phyloP scores from a whole-genome alignment of 1,140 invertebrate genomes.

The Diorhabda sublineata region DNA sequence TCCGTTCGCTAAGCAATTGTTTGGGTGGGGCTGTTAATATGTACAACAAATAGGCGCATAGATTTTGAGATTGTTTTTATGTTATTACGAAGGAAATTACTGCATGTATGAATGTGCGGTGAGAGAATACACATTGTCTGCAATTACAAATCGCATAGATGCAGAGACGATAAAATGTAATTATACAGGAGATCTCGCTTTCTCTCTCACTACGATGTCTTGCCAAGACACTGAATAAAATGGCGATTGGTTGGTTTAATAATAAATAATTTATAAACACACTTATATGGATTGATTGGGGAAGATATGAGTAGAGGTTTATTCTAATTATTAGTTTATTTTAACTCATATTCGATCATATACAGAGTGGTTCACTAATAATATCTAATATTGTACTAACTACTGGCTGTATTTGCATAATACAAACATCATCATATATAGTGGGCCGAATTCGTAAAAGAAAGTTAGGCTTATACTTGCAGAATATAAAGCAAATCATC shows the following conservation, averaged over 20 bases:
- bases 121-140: conserved; percentile 21
- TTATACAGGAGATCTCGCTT: conserved; percentile 14
- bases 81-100: conserved; percentile 12
- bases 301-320: no score
- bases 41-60: conserved; percentile 22
- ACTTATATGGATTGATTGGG: no score
- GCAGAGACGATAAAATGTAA: conserved; percentile 14
- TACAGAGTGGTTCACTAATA: no score
- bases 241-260: conserved; percentile 14
- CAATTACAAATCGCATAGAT: conserved; percentile 15
- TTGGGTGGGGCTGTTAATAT: conserved; percentile 21
- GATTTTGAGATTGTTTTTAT: conserved; percentile 20
- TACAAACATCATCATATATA: no score
- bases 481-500: no score
- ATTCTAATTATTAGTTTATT: no score
- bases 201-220: conserved; percentile 4
- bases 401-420: no score
- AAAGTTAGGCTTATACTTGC: no score
- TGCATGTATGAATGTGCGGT: conserved; percentile 11
- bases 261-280: conserved; percentile 17
- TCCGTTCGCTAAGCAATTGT: conserved; percentile 19
- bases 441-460: no score
- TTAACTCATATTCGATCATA: no score
- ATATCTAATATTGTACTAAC: no score
- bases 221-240: conserved; percentile 9